Evolutionary conservation across 2,797 vertebrate species (phyloP), one percentile per base, ranked within the genome.

Genomic region (Sarcoramphus papa): DNA sequence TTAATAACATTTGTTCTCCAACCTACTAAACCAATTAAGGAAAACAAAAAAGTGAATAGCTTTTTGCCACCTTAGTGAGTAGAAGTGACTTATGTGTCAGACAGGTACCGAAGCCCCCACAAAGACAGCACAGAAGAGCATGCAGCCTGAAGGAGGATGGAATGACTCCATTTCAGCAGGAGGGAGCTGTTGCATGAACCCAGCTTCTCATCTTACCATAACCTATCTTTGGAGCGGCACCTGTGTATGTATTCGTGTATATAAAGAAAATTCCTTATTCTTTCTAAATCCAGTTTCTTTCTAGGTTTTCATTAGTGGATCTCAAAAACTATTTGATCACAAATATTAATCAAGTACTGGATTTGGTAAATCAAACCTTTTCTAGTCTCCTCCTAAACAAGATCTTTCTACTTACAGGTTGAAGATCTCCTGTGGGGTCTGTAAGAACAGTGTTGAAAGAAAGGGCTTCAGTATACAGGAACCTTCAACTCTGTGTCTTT

Each of bases 1-100:
- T 84, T 93, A 91, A 62, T 87, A 79, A 56, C 57, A 50, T 87
- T 93, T 83, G 40, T 78, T 91, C 87, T 91, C 53, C 82, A 85
- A 64, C 37, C n/a, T 92, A 72, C 51, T 88, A 81, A 93, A 79
- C 43, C 51, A 85, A 41, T 76, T 64, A 86, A 67, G 47, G 54
- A 4, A 27, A 67, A 75, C 48, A 54, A 65, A 54, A 59, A 50
- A 11, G 4, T 0, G 0, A 87, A 74, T 67, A 67, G 25, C 40
- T 91, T 91, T 95, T 91, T 89, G 51, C 70, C 56, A 77, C n/a
- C 7, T 60, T 77, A 70, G 24, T 65, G 40, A 89, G 63, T 79
- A 73, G 54, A 94, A 89, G 33, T 63, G 63, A 63, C 47, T 84
- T 93, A 7, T 12, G 15, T 82, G 60, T 93, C 81, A 74, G 35